Evolutionary conservation across 1,140 invertebrate species (phyloP).

Genomic region (Samia ricini): DNA sequence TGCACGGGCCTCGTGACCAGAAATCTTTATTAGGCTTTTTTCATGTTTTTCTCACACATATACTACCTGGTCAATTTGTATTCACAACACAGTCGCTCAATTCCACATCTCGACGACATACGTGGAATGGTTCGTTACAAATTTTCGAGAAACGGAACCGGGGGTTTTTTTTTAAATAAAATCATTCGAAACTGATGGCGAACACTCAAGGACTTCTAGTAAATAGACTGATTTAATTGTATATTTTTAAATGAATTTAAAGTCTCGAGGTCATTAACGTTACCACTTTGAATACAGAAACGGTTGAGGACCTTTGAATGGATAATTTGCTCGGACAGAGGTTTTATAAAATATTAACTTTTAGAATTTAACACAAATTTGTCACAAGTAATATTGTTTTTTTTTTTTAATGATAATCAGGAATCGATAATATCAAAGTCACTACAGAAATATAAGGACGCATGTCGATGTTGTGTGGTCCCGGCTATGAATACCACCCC

Average conservation of each 20-base stretch:
- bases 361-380: too few relatives aligned
- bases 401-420: too few relatives aligned
- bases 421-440: too few relatives aligned
- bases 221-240: conserved; percentile 47
- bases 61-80: conserved; percentile 40
- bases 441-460: too few relatives aligned
- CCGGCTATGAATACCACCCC: too few relatives aligned
- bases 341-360: too few relatives aligned
- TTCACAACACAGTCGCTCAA: conserved; percentile 27
- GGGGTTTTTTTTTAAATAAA: conserved; percentile 40
- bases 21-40: conserved; percentile 36
- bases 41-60: conserved; percentile 54
- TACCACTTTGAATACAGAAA: conserved; percentile 18
- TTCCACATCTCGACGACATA: conserved; percentile 42
- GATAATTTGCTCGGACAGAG: too few relatives aligned
- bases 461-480: too few relatives aligned
- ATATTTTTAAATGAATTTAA: conserved; percentile 37
- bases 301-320: not conserved
- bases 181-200: conserved; percentile 35
- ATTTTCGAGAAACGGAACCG: conserved; percentile 55
- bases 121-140: conserved; percentile 43
- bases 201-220: conserved; percentile 46
- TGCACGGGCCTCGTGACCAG: conserved; percentile 32
- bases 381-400: too few relatives aligned
- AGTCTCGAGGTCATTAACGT: conserved; percentile 9